Percentiles rank a stretch among this genome's conserved stretches.
phyloP scores from a whole-genome alignment of 2,888 invertebrate genomes.

The Coelopa pilipes region DNA sequence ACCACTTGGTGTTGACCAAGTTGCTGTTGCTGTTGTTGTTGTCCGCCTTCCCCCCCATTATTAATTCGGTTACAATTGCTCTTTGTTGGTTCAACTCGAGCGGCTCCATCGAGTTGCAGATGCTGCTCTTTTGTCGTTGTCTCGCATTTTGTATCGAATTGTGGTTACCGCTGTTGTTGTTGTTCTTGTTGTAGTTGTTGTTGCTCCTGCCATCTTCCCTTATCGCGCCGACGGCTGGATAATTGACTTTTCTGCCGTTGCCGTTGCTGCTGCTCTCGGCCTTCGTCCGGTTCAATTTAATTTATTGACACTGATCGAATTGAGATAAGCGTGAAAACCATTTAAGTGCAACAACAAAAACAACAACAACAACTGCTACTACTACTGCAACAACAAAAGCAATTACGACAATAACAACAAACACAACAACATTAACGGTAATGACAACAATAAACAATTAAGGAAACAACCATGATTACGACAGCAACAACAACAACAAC shows the following conservation, averaged over 20 bases:
- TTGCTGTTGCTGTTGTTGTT: no score
- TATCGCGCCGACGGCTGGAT: neutral
- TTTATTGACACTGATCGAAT: neutral
- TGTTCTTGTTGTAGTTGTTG: no score
- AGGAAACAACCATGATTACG: no score
- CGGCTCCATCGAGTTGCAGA: conserved; percentile 9
- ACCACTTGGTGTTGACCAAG: no score
- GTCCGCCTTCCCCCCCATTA: neutral
- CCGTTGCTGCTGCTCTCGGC: no score
- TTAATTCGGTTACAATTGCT: neutral
- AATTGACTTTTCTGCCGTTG: conserved; percentile 3
- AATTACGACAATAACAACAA: no score
- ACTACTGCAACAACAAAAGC: neutral
- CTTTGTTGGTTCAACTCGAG: conserved; percentile 9
- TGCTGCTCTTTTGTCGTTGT: conserved; percentile 2
- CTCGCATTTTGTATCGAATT: neutral
- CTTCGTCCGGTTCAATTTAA: no score
- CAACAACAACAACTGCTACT: neutral
- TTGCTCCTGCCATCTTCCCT: no score
- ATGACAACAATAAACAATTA: no score
- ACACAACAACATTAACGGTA: no score
- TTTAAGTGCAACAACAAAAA: neutral
- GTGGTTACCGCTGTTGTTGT: conserved; percentile 5
- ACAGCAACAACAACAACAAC: no score
- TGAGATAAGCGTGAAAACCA: neutral